These are phyloP conservation scores for Lasioglossum pauxillum DNA, from an alignment of 2,888 invertebrate species.

Conservation along the genomic window DNA sequence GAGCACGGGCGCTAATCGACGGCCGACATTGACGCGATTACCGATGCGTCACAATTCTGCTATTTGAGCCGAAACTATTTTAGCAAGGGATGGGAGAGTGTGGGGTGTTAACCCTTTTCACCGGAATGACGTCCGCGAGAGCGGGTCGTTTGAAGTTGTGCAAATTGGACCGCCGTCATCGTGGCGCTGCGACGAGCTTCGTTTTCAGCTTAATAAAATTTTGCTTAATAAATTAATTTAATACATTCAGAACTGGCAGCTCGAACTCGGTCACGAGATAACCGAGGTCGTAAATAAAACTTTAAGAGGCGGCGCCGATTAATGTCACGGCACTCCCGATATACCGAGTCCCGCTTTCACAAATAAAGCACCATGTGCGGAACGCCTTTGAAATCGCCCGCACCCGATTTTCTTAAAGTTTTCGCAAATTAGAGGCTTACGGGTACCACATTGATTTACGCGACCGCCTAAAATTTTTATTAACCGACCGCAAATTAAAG, in stretches of 20 bases:
- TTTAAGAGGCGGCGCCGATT: not conserved
- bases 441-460: not conserved
- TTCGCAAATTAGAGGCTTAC: not conserved
- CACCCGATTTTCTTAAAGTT: not conserved
- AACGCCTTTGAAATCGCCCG: not conserved
- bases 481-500: not conserved
- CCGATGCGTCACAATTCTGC: not conserved
- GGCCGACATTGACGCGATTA: not conserved
- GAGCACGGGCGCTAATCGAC: not conserved
- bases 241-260: not conserved
- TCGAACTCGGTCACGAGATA: conserved; percentile 4
- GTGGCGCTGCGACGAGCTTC: not conserved
- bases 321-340: not conserved
- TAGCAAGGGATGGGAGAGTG: not conserved
- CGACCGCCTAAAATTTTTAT: not conserved
- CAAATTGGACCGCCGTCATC: not conserved
- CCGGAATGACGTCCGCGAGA: not conserved
- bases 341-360: not conserved
- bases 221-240: conserved; percentile 2
- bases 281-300: not conserved
- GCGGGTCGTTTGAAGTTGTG: not conserved
- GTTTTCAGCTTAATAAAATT: not conserved
- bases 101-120: not conserved
- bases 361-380: not conserved
- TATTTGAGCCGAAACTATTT: not conserved